Base-by-base conservation (phyloP, 2,113 vertebrate genomes). In the Syngnathus scovelli region DNA sequence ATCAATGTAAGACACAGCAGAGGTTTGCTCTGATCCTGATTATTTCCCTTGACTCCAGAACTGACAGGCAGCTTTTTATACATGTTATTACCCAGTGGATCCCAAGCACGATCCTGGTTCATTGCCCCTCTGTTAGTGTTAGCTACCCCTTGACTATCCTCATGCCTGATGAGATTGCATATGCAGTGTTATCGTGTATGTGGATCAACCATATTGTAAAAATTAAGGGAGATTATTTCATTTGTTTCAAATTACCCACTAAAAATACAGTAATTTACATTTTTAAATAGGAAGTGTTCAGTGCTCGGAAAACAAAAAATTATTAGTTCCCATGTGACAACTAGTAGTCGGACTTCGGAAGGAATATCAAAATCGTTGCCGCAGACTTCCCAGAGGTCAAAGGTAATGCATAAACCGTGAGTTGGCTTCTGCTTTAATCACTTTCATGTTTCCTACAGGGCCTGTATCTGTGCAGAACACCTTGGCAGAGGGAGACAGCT, bases 31-130 rank as follows among this genome's bases (percentile, higher is more conserved):
- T 66, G 65, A 78, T 72, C 62, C 15, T 18, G 64, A 67, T 81
- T 81, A 85, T 86, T 85, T 87, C 81, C 71, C 81, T 59, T 61
- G 64, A 72, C 76, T 74, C 74, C 69, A 15, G 71, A 58, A 69
- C 70, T 79, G 70, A 72, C 75, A 83, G 70, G 55, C 73, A 72
- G 73, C 69, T 72, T 69, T 81, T 83, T 76, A 33, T 13, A 78
- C 75, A 83, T 86, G 82, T 84, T 85, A 82, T 88, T 87, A 84
- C 85, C 86, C 84, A 68, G 43, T 59, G 76, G 84, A 84, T 66
- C 64, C 59, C 61, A 66, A 73, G 75, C 68, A 64, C 70, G 74
- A 84, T 83, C 69, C 69, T 69, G 83, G 79, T 77, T 86, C 84
- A 85, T 85, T 80, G 76, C 75, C 74, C 80, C 43, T 16, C 74